Evolutionary conservation across 2,113 vertebrate genomes (phyloP).

Genomic region (Aramus guarauna): DNA sequence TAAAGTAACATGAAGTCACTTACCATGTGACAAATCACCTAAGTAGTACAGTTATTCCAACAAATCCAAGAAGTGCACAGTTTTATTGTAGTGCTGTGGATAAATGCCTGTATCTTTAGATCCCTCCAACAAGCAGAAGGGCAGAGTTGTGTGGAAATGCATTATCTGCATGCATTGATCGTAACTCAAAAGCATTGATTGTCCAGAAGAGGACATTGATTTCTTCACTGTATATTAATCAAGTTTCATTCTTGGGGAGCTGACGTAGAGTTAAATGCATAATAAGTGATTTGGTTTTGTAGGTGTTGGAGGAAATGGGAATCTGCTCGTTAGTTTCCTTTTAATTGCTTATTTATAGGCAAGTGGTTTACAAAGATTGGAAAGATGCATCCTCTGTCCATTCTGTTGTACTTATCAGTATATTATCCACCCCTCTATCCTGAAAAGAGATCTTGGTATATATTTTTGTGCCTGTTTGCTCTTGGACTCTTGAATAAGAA

Average conservation of each 20-base stretch:
- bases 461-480: neutral
- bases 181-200: constrained; percentile 35
- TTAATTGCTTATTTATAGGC: neutral
- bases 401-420: neutral
- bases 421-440: neutral
- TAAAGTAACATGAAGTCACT: neutral
- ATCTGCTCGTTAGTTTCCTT: neutral
- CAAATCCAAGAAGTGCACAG: neutral
- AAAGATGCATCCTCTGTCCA: neutral
- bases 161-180: constrained; percentile 37
- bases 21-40: neutral
- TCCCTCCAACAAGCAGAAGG: neutral
- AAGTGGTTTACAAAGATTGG: neutral
- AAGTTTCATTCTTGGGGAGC: neutral
- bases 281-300: neutral
- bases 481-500: neutral
- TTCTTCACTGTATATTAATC: constrained; percentile 38
- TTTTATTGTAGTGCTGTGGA: neutral
- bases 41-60: neutral
- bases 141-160: constrained; percentile 16
- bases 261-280: neutral
- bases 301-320: neutral
- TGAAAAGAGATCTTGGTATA: neutral
- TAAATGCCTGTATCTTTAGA: neutral
- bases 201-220: constrained; percentile 36